These are phyloP conservation scores for Axis porcinus DNA, from an alignment of 2,113 vertebrate species.

Conservation along the genomic window DNA sequence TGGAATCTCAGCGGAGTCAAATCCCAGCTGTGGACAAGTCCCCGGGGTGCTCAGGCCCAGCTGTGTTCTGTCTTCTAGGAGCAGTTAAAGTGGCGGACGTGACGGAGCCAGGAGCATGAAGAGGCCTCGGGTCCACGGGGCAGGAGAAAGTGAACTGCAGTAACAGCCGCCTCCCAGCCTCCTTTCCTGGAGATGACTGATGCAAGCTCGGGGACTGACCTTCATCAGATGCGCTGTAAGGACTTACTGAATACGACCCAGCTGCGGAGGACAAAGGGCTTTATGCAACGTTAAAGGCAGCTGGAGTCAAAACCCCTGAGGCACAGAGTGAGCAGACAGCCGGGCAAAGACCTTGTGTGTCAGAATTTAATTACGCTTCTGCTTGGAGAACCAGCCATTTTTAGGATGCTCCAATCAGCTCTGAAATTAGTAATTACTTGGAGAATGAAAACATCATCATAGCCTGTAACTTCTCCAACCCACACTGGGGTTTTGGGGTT, in stretches of 20 bases:
- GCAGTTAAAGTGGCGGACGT: conserved; percentile 64
- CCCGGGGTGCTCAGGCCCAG: conserved; percentile 30
- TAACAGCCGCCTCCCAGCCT: conserved; percentile 70
- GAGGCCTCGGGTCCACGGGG: conserved; percentile 70
- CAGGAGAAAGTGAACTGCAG: conserved; percentile 51
- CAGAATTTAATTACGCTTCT: conserved; percentile 56
- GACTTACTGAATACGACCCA: conserved; percentile 36
- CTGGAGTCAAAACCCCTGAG: neutral
- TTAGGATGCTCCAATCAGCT: neutral
- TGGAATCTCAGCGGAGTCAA: neutral
- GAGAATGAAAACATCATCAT: neutral
- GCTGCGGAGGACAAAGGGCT: neutral
- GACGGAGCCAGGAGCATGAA: conserved; percentile 60
- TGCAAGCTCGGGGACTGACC: conserved; percentile 4
- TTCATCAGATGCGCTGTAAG: neutral
- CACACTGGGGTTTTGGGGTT: neutral
- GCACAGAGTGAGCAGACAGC: neutral
- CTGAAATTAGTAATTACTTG: conserved; percentile 6
- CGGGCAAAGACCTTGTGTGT: neutral
- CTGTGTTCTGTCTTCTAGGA: conserved; percentile 74
- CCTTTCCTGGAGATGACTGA: conserved; percentile 75
- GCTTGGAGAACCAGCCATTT: neutral
- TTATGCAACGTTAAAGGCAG: conserved; percentile 49
- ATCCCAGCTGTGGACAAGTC: neutral
- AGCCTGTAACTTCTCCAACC: neutral